Base-by-base conservation (phyloP, 2,113 vertebrate species). In the Daphoenositta chrysoptera region DNA sequence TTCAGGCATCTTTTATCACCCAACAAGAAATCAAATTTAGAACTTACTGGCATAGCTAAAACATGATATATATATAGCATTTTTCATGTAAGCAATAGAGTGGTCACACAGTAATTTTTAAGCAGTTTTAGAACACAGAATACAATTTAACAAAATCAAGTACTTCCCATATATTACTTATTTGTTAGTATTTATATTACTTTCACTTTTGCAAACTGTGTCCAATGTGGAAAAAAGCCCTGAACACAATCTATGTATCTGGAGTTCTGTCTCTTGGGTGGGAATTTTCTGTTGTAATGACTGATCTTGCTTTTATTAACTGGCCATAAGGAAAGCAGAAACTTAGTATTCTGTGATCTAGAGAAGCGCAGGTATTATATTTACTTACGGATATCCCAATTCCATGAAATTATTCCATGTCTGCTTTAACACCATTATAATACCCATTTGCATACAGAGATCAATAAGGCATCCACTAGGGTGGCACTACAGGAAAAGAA, bases 381-480 rank as follows among this genome's bases (percentile, higher is more conserved):
- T 69, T 96, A 98, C 98, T 99, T 97, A 99, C 99, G 99, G 99
- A 96, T 99, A 99, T 93, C 99, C 99, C 48, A 99, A 97, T 97
- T 99, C 99, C 98, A 99, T 99, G 97, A 99, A 98, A 89, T 99
- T 99, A 98, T 99, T 99, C 98, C 99, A 99, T 24, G 98, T 99
- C 98, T 99, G 99, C 97, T 99, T 99, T 96, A 99, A 98, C 97
- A 99, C 98, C 99, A 99, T 99, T 97, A 99, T 99, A 95, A 99
- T 99, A 70, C 99, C 99, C 99, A 99, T 99, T 96, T 99, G 99
- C 98, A 99, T 98, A 96, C 99, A 99, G 94, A 99, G 99, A 97
- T 99, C 99, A 93, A 99, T 99, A 98, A 99, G 99, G 97, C 99
- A 99, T 97, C 99, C 99, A 66, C 99, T 99, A 61, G 99, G 99